Conservation (phyloP, 2,888 invertebrate genomes). For the Nymphalis polychloros region DNA sequence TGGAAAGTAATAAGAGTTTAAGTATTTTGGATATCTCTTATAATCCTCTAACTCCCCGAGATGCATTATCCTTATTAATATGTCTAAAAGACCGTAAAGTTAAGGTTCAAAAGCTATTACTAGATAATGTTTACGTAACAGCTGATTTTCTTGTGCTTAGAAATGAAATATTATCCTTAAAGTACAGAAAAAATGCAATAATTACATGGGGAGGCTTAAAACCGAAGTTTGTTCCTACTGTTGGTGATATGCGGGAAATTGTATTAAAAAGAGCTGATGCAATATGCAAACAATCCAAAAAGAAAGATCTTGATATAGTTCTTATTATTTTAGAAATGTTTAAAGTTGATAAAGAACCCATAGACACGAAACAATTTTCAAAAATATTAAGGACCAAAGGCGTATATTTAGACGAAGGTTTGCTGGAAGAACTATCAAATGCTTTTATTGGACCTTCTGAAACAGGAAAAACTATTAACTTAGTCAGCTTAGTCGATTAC, state of each 20-base stretch:
- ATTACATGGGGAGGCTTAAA: conserved; percentile 55
- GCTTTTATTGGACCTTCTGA: conserved; percentile 49
- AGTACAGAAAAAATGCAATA: conserved; percentile 46
- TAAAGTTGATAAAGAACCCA: conserved; percentile 41
- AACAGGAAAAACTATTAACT: conserved; percentile 46
- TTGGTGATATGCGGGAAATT: conserved; percentile 54
- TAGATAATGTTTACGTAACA: conserved; percentile 58
- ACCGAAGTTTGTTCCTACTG: conserved; percentile 39
- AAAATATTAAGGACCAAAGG: conserved; percentile 40
- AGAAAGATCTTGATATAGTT: conserved; percentile 52
- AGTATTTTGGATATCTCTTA: conserved; percentile 56
- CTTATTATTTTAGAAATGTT: conserved; percentile 46
- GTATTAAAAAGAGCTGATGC: conserved; percentile 58
- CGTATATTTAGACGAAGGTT: conserved; percentile 46
- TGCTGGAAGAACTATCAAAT: conserved; percentile 46
- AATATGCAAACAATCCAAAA: conserved; percentile 51
- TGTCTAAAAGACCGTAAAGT: conserved; percentile 48
- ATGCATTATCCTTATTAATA: conserved; percentile 51
- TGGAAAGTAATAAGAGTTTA: conserved; percentile 52
- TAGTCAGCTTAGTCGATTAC: conserved; percentile 51
- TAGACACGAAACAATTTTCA: conserved; percentile 44
- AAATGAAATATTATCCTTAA: conserved; percentile 42
- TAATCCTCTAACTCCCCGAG: conserved; percentile 56
- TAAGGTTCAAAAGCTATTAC: conserved; percentile 50
- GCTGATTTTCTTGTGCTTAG: conserved; percentile 48